These are phyloP conservation scores for Cassiopea xamachana DNA, from an alignment of 30 jellyfish, hydroid and myxozoan species.

Conservation along the genomic window DNA sequence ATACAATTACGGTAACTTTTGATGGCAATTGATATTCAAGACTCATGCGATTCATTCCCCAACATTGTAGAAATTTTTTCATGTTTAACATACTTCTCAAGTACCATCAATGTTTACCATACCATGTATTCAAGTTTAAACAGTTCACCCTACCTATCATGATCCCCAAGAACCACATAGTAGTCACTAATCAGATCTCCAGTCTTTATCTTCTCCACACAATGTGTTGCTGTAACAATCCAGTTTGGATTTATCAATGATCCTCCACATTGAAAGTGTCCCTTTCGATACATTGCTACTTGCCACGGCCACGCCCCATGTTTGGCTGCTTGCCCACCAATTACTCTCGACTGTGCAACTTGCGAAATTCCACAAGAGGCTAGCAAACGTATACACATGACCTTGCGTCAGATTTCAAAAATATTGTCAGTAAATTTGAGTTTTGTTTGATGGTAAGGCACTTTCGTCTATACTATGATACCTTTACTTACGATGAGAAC, in stretches of 20 bases:
- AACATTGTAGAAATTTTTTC: too few relatives aligned
- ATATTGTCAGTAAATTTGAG: not conserved
- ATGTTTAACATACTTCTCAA: too few relatives aligned
- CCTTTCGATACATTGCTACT: conserved; percentile 31
- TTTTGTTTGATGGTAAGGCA: too few relatives aligned
- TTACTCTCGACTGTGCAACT: conserved; percentile 29
- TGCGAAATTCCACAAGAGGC: conserved; percentile 19
- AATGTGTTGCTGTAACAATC: conserved; percentile 69
- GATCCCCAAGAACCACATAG: conserved; percentile 37
- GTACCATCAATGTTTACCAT: too few relatives aligned
- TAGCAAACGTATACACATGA: not conserved
- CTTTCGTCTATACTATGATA: too few relatives aligned
- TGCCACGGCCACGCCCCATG: conserved; percentile 88
- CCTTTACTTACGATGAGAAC: too few relatives aligned
- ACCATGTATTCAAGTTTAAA: too few relatives aligned
- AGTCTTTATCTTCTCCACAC: conserved; percentile 10
- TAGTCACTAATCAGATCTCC: conserved; percentile 13
- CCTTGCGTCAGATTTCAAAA: too few relatives aligned
- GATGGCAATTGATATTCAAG: too few relatives aligned
- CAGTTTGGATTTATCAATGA: conserved; percentile 53
- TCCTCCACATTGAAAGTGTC: conserved; percentile 52
- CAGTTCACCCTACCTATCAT: conserved; percentile 5
- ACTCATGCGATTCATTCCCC: too few relatives aligned
- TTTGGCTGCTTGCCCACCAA: conserved; percentile 52
- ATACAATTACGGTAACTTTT: too few relatives aligned